Evolutionary conservation across 2,888 invertebrate genomes (phyloP).

Genomic region (Ectemnius lituratus): DNA sequence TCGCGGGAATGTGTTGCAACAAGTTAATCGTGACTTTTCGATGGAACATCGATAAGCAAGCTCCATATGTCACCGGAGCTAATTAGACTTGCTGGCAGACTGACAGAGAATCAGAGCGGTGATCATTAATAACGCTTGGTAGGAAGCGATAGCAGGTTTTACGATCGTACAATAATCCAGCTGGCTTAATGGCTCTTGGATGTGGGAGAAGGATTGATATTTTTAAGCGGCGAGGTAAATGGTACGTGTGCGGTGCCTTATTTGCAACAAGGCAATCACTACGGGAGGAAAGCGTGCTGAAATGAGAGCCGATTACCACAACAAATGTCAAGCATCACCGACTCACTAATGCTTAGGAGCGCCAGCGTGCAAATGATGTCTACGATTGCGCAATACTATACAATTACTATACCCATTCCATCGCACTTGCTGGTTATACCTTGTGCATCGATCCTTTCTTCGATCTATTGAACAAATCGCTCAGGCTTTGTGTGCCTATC

Average conservation of each 20-base stretch:
- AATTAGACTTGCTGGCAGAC: too few species aligned
- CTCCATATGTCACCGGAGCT: too few species aligned
- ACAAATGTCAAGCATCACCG: conserved; percentile 43
- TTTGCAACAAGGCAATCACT: conserved; percentile 47
- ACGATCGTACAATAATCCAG: too few species aligned
- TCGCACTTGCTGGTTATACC: conserved; percentile 18
- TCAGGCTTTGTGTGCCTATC: conserved; percentile 8
- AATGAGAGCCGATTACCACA: conserved; percentile 43
- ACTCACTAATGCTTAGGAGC: conserved; percentile 35
- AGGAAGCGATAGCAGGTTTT: too few species aligned
- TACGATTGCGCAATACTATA: conserved; percentile 17
- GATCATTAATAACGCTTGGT: too few species aligned
- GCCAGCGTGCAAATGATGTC: conserved; percentile 24
- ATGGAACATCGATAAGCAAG: too few species aligned
- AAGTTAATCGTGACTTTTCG: too few species aligned
- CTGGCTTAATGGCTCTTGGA: conserved; percentile 9
- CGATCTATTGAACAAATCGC: background rate
- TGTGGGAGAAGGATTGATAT: conserved; percentile 29
- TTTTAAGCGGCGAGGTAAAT: conserved; percentile 5
- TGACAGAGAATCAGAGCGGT: too few species aligned
- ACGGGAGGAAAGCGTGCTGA: conserved; percentile 48
- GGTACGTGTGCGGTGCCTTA: conserved; percentile 27
- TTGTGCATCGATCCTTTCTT: background rate
- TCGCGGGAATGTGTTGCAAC: too few species aligned
- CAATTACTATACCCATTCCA: background rate